phyloP scores from a whole-genome alignment of 1,140 invertebrate species.

The Papilio dardanus region DNA sequence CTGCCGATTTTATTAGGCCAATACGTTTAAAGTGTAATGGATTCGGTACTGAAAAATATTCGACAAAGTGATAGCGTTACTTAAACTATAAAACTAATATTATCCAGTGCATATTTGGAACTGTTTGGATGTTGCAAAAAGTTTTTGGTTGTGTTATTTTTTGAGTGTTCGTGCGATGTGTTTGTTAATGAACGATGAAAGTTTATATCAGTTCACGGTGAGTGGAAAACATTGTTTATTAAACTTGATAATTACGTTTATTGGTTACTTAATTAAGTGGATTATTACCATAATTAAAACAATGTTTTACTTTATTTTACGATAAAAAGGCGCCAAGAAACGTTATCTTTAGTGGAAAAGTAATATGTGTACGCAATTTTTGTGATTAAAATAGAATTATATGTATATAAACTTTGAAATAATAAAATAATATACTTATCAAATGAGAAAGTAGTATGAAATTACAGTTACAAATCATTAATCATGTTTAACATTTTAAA shows the following conservation, averaged over 20 bases:
- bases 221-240: conserved; percentile 46
- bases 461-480: too few species aligned
- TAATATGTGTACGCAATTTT: too few species aligned
- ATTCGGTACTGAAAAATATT: conserved; percentile 45
- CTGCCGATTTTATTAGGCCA: conserved; percentile 56
- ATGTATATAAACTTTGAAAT: too few species aligned
- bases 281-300: not conserved
- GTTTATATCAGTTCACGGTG: conserved; percentile 65
- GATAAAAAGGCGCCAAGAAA: not conserved
- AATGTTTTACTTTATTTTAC: not conserved
- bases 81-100: conserved; percentile 27
- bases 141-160: conserved; percentile 56
- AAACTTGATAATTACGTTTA: not conserved
- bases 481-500: too few species aligned
- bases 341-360: too few species aligned
- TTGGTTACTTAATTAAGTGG: not conserved
- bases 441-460: too few species aligned
- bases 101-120: conserved; percentile 45
- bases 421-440: too few species aligned
- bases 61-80: conserved; percentile 33
- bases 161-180: conserved; percentile 66
- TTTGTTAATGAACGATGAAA: conserved; percentile 65
- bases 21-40: conserved; percentile 51
- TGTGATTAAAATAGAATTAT: too few species aligned
- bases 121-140: conserved; percentile 48